phyloP scores from a whole-genome alignment of 2,888 invertebrate species.

The Euzetes globulus region DNA sequence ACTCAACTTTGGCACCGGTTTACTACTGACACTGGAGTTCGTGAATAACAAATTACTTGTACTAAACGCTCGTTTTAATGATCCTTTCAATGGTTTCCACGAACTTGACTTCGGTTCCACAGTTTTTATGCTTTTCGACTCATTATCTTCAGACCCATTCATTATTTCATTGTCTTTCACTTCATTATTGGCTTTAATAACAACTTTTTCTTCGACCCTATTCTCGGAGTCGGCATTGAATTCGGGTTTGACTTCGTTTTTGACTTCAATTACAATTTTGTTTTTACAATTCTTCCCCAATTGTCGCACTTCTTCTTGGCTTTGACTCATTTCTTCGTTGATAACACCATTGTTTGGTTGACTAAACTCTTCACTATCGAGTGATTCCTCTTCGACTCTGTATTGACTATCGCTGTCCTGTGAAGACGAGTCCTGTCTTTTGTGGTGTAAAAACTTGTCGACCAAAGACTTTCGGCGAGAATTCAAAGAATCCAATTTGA shows the following conservation, averaged over 20 bases:
- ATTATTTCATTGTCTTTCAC: neutral
- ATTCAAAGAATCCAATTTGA: constrained; percentile 36
- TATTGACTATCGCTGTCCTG: neutral
- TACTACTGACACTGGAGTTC: neutral
- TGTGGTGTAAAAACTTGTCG: constrained; percentile 5
- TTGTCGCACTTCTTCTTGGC: constrained; percentile 17
- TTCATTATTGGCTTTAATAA: neutral
- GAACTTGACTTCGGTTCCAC: neutral
- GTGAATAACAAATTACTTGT: neutral
- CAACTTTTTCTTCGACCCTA: neutral
- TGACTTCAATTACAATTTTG: constrained; percentile 3
- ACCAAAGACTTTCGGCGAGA: constrained; percentile 30
- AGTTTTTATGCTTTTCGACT: neutral
- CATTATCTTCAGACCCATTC: neutral
- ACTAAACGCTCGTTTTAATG: constrained; percentile 14
- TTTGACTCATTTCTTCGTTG: constrained; percentile 13
- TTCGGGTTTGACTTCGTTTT: constrained; percentile 13
- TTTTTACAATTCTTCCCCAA: neutral
- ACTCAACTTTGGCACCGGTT: neutral
- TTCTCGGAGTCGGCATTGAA: neutral
- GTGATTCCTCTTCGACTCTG: neutral
- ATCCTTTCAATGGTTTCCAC: neutral
- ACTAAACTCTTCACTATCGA: neutral
- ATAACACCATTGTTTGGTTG: neutral
- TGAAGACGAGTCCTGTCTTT: constrained; percentile 12